phyloP scores from a whole-genome alignment of 2,113 vertebrate species.

The Hiodon alosoides region DNA sequence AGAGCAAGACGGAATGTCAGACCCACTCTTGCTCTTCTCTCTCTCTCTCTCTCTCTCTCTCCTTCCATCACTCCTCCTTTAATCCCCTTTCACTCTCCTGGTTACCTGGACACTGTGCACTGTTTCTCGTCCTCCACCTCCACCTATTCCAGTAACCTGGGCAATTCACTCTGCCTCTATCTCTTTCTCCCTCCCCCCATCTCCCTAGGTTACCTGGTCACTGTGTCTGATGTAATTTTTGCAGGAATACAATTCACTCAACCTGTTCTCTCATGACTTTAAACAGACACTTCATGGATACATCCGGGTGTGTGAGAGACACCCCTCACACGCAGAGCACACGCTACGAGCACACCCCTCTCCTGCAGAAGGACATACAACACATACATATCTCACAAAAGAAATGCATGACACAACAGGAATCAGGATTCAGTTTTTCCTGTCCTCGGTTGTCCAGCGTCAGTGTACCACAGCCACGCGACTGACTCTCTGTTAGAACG shows the following conservation, averaged over 20 bases:
- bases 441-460: too few relatives aligned
- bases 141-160: not conserved
- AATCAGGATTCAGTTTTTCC: too few relatives aligned
- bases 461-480: too few relatives aligned
- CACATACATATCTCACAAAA: not conserved
- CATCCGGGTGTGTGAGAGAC: too few relatives aligned
- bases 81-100: not conserved
- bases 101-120: slow-evolving; percentile 12
- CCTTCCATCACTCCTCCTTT: slow-evolving; percentile 2
- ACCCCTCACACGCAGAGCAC: not conserved
- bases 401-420: too few relatives aligned
- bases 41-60: slow-evolving; percentile 9
- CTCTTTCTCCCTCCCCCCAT: slow-evolving; percentile 23
- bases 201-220: slow-evolving; percentile 32
- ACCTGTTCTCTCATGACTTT: not conserved
- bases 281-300: too few relatives aligned
- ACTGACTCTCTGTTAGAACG: too few relatives aligned
- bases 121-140: slow-evolving; percentile 4
- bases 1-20: not conserved
- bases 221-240: slow-evolving; percentile 41
- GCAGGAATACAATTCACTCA: slow-evolving; percentile 32
- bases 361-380: not conserved
- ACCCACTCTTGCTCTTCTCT: slow-evolving; percentile 34
- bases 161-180: slow-evolving; percentile 17
- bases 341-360: not conserved